phyloP scores from a whole-genome alignment of 2,797 vertebrate species.

The Lepidocolaptes lacrymiger region DNA sequence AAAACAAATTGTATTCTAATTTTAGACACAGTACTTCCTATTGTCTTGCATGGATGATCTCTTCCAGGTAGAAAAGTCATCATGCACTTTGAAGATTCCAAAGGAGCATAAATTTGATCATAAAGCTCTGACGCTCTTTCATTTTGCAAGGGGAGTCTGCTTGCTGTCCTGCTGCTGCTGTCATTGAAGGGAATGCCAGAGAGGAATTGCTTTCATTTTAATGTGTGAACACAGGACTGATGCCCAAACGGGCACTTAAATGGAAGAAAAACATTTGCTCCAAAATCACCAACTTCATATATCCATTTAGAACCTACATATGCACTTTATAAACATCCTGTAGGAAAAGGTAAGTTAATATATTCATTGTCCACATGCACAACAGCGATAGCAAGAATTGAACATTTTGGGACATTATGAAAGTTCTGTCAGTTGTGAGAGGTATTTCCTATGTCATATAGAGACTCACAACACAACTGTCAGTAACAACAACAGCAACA shows the following conservation, averaged over 20 bases:
- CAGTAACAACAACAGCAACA: background rate
- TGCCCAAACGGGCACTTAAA: background rate
- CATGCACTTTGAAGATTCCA: background rate
- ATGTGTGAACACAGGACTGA: background rate
- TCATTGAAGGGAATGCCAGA: background rate
- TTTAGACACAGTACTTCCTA: background rate
- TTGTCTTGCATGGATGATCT: background rate
- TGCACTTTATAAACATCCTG: background rate
- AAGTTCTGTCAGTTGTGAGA: background rate
- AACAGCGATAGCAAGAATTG: background rate
- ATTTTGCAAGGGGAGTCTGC: background rate
- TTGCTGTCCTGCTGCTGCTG: background rate
- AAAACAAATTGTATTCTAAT: background rate
- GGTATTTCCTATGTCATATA: background rate
- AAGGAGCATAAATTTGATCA: background rate
- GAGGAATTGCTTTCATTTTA: background rate
- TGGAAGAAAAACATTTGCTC: background rate
- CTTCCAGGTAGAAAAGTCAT: background rate
- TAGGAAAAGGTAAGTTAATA: background rate
- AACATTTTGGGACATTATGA: background rate
- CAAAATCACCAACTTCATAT: background rate
- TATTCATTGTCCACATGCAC: background rate
- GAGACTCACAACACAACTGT: background rate
- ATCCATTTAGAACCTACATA: rapidly evolving
- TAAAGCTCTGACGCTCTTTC: background rate